Evolutionary conservation across 1,140 invertebrate genomes (phyloP).

Genomic region (Dinothrombium tinctorium): DNA sequence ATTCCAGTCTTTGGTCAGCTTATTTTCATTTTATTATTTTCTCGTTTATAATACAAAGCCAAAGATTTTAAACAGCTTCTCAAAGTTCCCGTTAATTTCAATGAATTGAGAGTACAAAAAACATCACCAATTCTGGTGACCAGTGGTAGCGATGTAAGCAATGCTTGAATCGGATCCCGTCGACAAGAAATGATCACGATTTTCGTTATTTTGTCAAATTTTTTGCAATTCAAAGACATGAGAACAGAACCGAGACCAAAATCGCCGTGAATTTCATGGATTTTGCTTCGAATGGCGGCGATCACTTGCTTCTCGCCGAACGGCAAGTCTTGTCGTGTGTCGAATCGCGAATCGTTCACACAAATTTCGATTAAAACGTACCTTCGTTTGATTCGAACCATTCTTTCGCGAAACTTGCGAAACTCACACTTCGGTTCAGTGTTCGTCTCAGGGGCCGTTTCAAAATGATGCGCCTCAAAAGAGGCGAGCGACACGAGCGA

Average conservation of each 20-base stretch:
- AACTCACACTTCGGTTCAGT: too few relatives aligned
- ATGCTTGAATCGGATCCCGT: background rate
- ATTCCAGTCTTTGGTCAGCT: too few relatives aligned
- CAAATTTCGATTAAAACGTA: background rate
- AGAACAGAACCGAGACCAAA: conserved; percentile 1
- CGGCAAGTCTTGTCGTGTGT: background rate
- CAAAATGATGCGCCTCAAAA: too few relatives aligned
- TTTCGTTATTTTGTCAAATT: background rate
- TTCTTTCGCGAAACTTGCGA: too few relatives aligned
- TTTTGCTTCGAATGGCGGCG: background rate
- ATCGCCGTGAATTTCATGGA: background rate
- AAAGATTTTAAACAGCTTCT: background rate
- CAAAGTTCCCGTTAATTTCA: background rate
- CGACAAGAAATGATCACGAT: background rate
- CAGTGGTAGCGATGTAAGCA: background rate
- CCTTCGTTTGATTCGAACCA: background rate
- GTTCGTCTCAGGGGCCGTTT: too few relatives aligned
- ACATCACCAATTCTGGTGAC: background rate
- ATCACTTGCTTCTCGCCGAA: background rate
- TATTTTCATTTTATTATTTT: too few relatives aligned
- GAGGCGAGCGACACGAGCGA: too few relatives aligned
- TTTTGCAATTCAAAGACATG: background rate
- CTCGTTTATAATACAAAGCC: too few relatives aligned
- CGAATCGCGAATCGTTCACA: background rate
- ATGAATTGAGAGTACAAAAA: background rate